These are phyloP conservation scores for Halcyon malimbica DNA, from an alignment of 2,113 vertebrate genomes.

Conservation along the genomic window DNA sequence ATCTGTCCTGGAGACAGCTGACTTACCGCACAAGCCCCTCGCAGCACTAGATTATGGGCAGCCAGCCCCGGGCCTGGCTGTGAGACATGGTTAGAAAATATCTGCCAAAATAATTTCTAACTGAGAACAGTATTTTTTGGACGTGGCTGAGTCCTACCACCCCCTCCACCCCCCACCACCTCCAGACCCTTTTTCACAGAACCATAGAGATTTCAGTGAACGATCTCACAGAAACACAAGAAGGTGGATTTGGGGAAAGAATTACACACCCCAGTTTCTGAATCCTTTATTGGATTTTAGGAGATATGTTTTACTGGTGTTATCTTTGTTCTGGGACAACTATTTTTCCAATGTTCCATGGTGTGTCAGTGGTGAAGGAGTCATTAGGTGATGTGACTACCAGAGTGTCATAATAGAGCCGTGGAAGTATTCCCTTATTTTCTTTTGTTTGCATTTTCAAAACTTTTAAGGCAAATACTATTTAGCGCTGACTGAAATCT, in stretches of 20 bases:
- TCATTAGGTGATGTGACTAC: neutral
- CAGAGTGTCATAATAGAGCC: neutral
- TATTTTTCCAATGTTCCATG: neutral
- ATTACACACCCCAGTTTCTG: rapidly evolving
- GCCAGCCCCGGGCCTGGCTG: neutral
- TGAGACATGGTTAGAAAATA: neutral
- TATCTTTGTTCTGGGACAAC: neutral
- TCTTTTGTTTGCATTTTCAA: conserved; percentile 10
- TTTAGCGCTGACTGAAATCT: neutral
- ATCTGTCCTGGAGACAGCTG: neutral
- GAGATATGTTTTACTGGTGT: neutral
- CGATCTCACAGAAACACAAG: neutral
- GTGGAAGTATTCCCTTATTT: conserved; percentile 23
- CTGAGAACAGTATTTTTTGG: neutral
- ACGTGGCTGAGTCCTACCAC: neutral
- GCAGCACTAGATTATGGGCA: rapidly evolving
- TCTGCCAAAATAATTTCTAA: neutral
- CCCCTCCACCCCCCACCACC: neutral
- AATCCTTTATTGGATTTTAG: rapidly evolving
- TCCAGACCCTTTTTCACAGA: neutral
- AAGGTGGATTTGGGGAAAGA: neutral
- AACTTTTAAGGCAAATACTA: neutral
- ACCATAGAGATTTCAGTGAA: neutral
- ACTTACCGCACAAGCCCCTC: neutral
- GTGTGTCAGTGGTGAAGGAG: neutral